These are phyloP conservation scores for Zapus hudsonius DNA, from an alignment of 2,113 vertebrate genomes.

Conservation along the genomic window DNA sequence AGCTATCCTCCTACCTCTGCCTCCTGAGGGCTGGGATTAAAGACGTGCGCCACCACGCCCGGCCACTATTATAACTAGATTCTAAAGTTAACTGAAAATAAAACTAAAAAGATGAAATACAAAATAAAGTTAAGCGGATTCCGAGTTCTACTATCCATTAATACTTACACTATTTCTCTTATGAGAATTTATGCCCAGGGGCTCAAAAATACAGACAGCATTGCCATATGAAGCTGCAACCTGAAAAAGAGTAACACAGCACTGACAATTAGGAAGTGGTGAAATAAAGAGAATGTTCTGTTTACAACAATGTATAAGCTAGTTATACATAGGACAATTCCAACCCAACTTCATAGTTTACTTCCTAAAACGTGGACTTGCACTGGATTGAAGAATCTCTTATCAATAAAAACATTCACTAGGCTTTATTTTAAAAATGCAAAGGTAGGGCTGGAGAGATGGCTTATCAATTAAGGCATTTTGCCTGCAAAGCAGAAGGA, in stretches of 20 bases:
- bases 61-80: background rate
- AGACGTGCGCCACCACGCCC: too few species aligned
- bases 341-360: background rate
- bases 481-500: too few species aligned
- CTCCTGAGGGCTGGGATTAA: too few species aligned
- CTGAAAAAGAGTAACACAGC: slow-evolving; percentile 87
- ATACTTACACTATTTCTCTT: slow-evolving; percentile 97
- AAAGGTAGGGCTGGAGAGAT: too few species aligned
- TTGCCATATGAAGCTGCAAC: slow-evolving; percentile 99
- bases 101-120: background rate
- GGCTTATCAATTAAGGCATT: too few species aligned
- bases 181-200: slow-evolving; percentile 93
- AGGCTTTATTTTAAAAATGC: slow-evolving; percentile 6
- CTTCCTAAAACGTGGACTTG: slow-evolving; percentile 16
- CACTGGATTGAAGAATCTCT: slow-evolving; percentile 47
- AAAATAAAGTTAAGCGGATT: background rate
- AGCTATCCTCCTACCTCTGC: too few species aligned
- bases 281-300: background rate
- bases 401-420: background rate
- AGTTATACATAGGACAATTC: background rate
- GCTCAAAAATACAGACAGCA: slow-evolving; percentile 98
- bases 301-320: slow-evolving; percentile 26
- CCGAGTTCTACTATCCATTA: slow-evolving; percentile 38
- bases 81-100: background rate
- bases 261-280: slow-evolving; percentile 25